Percentiles rank a stretch among this genome's conserved stretches.
These are phyloP conservation scores for Philotrypesis tridentata DNA, from an alignment of 1,140 invertebrate genomes.

Conservation along the genomic window DNA sequence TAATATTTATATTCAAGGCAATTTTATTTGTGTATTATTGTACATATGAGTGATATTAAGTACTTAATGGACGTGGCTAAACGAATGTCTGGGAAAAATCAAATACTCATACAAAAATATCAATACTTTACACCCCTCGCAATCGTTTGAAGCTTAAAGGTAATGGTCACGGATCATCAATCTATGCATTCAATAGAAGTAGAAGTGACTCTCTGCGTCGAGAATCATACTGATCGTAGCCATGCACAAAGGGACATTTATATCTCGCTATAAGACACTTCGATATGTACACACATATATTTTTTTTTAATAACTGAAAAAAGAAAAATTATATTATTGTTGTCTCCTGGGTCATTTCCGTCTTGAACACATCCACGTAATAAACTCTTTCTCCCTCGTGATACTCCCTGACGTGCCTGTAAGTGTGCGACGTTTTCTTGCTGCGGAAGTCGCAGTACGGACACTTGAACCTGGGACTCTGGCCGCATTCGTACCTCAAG, in stretches of 20 bases:
- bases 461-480: slow-evolving; percentile 84
- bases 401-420: slow-evolving; percentile 18
- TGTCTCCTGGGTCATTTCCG: background rate
- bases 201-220: no score
- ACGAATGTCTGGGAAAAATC: background rate
- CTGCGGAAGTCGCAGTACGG: slow-evolving; percentile 76
- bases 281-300: background rate
- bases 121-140: background rate
- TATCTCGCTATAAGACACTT: no score
- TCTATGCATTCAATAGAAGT: no score
- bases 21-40: no score
- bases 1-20: no score
- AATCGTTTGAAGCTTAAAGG: no score
- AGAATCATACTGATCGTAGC: no score
- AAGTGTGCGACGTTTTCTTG: slow-evolving; percentile 42
- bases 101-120: background rate
- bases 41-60: no score
- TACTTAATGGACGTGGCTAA: background rate
- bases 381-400: slow-evolving; percentile 15
- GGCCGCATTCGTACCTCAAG: slow-evolving; percentile 84
- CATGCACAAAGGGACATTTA: no score
- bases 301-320: no score
- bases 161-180: no score
- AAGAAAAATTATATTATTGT: background rate
- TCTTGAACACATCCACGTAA: background rate